A percentile compares a stretch with the other conserved stretches of the same genome.
Conservation (phyloP, 2,797 vertebrate species). For the Pantherophis alleghaniensis region DNA sequence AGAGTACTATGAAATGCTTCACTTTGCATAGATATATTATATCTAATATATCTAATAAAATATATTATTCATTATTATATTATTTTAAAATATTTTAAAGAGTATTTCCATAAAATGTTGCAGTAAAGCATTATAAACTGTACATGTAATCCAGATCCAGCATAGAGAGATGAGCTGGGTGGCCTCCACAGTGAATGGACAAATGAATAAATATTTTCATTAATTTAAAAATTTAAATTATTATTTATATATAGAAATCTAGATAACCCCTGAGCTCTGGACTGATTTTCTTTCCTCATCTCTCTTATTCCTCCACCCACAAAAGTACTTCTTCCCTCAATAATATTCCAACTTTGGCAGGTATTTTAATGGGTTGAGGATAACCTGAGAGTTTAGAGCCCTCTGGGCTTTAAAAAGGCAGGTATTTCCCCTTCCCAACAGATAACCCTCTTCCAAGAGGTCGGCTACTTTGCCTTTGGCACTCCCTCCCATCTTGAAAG, state of each 20-base stretch:
- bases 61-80: no score
- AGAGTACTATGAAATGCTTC: neutral
- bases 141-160: neutral
- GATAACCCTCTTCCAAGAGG: neutral
- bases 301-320: neutral
- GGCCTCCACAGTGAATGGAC: neutral
- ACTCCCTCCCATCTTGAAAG: no score
- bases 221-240: neutral
- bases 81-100: neutral
- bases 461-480: neutral
- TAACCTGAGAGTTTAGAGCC: neutral
- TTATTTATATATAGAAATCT: neutral
- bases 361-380: neutral
- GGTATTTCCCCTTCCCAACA: neutral
- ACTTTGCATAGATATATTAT: no score
- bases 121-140: neutral
- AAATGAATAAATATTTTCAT: neutral
- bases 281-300: neutral
- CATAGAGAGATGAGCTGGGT: neutral
- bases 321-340: neutral
- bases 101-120: neutral
- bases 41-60: no score
- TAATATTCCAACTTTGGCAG: neutral
- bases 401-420: no score
- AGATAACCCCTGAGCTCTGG: neutral